Evolutionary conservation across 2,888 invertebrate genomes (phyloP).

Genomic region (Protodeltote pygarga): DNA sequence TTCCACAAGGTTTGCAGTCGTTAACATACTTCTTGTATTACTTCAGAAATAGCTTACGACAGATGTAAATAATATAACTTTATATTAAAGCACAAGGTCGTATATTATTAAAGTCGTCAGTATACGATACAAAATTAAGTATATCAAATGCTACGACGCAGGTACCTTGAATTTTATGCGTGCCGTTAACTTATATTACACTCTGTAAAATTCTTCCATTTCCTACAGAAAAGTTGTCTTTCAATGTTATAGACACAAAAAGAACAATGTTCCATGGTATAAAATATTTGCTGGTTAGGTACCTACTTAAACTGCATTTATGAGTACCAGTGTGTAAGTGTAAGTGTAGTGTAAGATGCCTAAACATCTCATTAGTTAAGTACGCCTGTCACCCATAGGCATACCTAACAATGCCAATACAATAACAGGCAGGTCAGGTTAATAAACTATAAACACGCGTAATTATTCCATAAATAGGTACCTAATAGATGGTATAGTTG

Average conservation of each 20-base stretch:
- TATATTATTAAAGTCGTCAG: constrained; percentile 51
- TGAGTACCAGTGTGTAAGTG: too few relatives aligned
- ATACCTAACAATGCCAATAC: too few relatives aligned
- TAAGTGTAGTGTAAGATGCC: too few relatives aligned
- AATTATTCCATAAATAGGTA: too few relatives aligned
- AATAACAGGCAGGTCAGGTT: too few relatives aligned
- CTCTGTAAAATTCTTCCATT: constrained; percentile 73
- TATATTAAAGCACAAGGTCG: constrained; percentile 26
- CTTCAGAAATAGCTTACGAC: constrained; percentile 5
- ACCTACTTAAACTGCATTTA: too few relatives aligned
- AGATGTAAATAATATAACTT: constrained; percentile 19
- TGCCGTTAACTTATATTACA: constrained; percentile 76
- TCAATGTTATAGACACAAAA: constrained; percentile 48
- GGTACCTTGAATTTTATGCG: constrained; percentile 68
- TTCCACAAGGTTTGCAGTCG: background rate
- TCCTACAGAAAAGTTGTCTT: constrained; percentile 57
- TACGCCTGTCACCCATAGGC: too few relatives aligned
- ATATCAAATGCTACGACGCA: constrained; percentile 50
- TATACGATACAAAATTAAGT: constrained; percentile 36
- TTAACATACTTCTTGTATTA: background rate
- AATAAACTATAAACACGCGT: too few relatives aligned
- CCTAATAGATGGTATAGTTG: too few relatives aligned
- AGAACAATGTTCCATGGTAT: background rate
- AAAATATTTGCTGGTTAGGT: too few relatives aligned
- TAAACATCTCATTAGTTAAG: too few relatives aligned